Conservation (phyloP, 2,888 invertebrate genomes). For the Neoscelio sp. region DNA sequence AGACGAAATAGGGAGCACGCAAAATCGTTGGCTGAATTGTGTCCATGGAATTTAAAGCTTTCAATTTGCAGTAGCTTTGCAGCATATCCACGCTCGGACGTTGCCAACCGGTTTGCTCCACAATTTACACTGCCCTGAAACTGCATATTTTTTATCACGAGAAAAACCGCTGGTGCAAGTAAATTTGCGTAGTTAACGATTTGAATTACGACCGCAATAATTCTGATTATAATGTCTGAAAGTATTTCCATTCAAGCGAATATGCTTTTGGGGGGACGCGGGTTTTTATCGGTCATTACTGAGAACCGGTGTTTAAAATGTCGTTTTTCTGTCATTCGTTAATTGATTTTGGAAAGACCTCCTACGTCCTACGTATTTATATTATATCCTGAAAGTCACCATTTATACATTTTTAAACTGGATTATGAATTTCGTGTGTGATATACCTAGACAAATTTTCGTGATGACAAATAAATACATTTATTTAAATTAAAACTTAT, state of each 20-base stretch:
- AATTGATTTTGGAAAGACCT: too few relatives aligned
- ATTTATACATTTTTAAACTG: too few relatives aligned
- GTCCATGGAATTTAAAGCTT: slow-evolving; percentile 63
- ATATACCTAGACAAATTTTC: too few relatives aligned
- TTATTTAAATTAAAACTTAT: too few relatives aligned
- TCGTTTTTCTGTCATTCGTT: background rate
- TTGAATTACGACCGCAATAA: slow-evolving; percentile 11
- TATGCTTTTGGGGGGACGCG: background rate
- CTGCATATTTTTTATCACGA: slow-evolving; percentile 45
- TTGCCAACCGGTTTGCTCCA: slow-evolving; percentile 52
- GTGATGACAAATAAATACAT: too few relatives aligned
- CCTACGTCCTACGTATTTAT: too few relatives aligned
- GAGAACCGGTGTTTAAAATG: background rate
- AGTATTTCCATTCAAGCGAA: background rate
- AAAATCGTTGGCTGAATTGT: slow-evolving; percentile 41
- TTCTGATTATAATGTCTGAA: background rate
- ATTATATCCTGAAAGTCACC: too few relatives aligned
- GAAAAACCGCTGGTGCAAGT: slow-evolving; percentile 9
- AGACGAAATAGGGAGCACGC: slow-evolving; percentile 51
- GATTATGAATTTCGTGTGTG: too few relatives aligned
- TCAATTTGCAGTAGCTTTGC: slow-evolving; percentile 65
- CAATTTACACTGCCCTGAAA: slow-evolving; percentile 45
- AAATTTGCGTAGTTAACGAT: slow-evolving; percentile 24
- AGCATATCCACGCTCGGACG: slow-evolving; percentile 40
- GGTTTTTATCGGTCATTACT: background rate